Conservation (phyloP, 1,140 invertebrate species). For the Vanessa tameamea region DNA sequence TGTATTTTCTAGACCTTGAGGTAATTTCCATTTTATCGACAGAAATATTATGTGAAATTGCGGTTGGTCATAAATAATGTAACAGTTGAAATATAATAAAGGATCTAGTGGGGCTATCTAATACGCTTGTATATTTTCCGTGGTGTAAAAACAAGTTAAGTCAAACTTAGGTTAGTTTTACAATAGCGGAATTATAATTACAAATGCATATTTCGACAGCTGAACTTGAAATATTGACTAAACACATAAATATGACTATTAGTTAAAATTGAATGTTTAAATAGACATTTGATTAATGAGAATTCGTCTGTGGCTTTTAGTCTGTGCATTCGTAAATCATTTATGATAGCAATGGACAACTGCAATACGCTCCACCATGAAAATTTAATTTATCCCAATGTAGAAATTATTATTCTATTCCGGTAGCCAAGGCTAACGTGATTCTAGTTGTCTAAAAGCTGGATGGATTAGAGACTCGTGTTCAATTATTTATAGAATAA, state of each 20-base stretch:
- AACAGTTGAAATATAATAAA: background rate
- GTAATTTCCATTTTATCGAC: slow-evolving; percentile 5
- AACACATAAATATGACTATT: slow-evolving; percentile 9
- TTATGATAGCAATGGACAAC: slow-evolving; percentile 17
- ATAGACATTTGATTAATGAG: slow-evolving; percentile 33
- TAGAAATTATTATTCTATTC: slow-evolving; percentile 18
- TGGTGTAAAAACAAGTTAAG: too few species aligned
- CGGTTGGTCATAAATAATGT: background rate
- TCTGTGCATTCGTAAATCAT: slow-evolving; percentile 27
- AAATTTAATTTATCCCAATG: slow-evolving; percentile 18
- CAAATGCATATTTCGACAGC: too few species aligned
- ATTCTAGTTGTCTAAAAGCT: slow-evolving; percentile 17
- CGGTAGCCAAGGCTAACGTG: slow-evolving; percentile 6
- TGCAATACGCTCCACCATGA: slow-evolving; percentile 13
- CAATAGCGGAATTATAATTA: too few species aligned
- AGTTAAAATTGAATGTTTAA: slow-evolving; percentile 25
- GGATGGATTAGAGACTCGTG: background rate
- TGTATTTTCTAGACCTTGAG: slow-evolving; percentile 1
- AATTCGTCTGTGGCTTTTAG: slow-evolving; percentile 23
- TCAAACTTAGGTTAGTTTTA: too few species aligned
- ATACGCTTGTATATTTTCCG: background rate
- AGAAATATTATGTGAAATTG: background rate
- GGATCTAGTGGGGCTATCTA: background rate
- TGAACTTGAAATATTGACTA: background rate
- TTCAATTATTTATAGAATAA: slow-evolving; percentile 23